Evolutionary conservation across 2,888 invertebrate species (phyloP).

Genomic region (Troides aeacus): DNA sequence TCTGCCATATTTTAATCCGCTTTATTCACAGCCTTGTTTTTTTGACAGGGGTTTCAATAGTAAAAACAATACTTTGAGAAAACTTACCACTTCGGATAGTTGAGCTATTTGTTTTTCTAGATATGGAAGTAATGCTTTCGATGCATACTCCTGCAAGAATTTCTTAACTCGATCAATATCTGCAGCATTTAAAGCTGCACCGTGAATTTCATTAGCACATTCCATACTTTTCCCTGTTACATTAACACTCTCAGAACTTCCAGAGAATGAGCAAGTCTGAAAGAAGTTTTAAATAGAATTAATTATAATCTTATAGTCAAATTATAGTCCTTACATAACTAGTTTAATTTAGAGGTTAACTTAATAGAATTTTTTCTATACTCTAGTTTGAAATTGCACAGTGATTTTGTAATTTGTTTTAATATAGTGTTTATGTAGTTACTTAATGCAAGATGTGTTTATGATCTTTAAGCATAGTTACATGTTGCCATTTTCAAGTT

Average conservation of each 20-base stretch:
- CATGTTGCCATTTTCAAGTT: too few species aligned
- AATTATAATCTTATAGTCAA: not conserved
- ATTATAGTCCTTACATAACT: not conserved
- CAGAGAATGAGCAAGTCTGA: conserved; percentile 74
- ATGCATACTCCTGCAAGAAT: conserved; percentile 92
- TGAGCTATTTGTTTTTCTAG: conserved; percentile 92
- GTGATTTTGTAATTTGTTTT: too few species aligned
- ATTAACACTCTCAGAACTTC: conserved; percentile 81
- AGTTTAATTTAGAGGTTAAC: not conserved
- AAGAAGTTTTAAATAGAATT: conserved; percentile 36
- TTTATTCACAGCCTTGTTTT: too few species aligned
- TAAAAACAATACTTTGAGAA: too few species aligned
- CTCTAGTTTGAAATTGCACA: too few species aligned
- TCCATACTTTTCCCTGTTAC: conserved; percentile 74
- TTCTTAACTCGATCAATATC: conserved; percentile 92
- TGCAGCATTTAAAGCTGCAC: conserved; percentile 86
- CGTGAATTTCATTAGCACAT: conserved; percentile 81
- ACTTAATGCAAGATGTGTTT: too few species aligned
- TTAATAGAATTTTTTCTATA: not conserved
- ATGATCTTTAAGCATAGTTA: too few species aligned
- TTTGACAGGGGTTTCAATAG: too few species aligned
- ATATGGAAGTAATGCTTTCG: conserved; percentile 92
- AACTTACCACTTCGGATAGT: conserved; percentile 86
- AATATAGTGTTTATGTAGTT: too few species aligned
- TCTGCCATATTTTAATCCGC: too few species aligned